Evolutionary conservation across 2,113 vertebrate species (phyloP), one percentile per base, ranked within the genome.

Genomic region (Anseranas semipalmata): DNA sequence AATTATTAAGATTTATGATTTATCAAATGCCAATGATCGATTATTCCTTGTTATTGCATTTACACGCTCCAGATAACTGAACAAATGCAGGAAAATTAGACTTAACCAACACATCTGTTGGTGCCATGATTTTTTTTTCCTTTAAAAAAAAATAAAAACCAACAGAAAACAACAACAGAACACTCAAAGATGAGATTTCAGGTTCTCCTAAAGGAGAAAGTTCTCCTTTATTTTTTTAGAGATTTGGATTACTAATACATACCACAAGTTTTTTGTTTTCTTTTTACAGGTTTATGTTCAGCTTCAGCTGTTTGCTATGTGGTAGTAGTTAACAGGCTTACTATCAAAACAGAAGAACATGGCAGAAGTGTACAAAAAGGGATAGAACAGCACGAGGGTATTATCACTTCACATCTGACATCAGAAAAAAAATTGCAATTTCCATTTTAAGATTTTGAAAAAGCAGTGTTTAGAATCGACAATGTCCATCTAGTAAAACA

Each of bases 231-330:
- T 30, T 21, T 56, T 56, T 30, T 32, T 46, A 43, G 25, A 14
- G 24, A 37, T 24, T 71, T 73, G 9, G 22, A 58, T n/a, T 33
- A 37, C 60, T 73, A 37, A 63, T 5, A 2, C 72, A 33, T 20
- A 35, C 5, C 3, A 43, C 2, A 3, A 41, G 12, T 2, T 50
- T 9, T 16, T 9, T 4, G 0, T 25, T 46, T 63, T 2, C 41
- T 25, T 75, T 80, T 53, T 39, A 53, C 15, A 58, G 35, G 15
- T 53, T 50, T 10, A 45, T 30, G 18, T 63, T 56, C 41, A 52
- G 39, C 48, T 52, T 60, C 32, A 63, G 32, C 46, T 37, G 39
- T 20, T 45, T 32, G 28, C 43, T 58, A 63, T 5, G 1, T 4
- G 17, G 5, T 17, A 71, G 55, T 1, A 1, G 52, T 56, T 50